phyloP scores from a whole-genome alignment of 2,113 vertebrate species.

The Procavia capensis region DNA sequence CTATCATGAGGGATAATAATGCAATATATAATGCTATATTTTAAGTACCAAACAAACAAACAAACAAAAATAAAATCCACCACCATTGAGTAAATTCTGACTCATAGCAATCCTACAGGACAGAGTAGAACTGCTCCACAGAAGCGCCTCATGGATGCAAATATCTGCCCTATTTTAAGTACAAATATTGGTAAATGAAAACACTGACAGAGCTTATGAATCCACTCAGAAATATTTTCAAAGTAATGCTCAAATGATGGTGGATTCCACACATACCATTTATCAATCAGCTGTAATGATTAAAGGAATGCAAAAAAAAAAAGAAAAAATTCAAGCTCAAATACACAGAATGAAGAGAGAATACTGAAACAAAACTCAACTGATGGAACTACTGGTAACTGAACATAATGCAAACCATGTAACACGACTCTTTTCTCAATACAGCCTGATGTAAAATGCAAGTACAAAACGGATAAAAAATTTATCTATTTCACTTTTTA shows the following conservation, averaged over 20 bases:
- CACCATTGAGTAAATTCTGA: too few species aligned
- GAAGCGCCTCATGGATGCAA: too few species aligned
- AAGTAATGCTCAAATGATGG: slow-evolving; percentile 60
- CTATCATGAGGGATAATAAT: slow-evolving; percentile 55
- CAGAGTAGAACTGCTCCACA: too few species aligned
- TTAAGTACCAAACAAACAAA: too few species aligned
- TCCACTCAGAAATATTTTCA: slow-evolving; percentile 68
- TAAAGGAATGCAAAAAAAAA: slow-evolving; percentile 54
- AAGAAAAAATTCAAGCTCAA: slow-evolving; percentile 55
- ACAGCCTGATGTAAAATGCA: slow-evolving; percentile 27
- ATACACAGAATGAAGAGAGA: slow-evolving; percentile 63
- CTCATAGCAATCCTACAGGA: too few species aligned
- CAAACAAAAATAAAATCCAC: too few species aligned
- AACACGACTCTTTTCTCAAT: slow-evolving; percentile 23
- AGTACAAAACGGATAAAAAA: slow-evolving; percentile 20
- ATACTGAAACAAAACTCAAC: slow-evolving; percentile 37
- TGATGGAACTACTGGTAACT: slow-evolving; percentile 1
- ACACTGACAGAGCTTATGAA: slow-evolving; percentile 58
- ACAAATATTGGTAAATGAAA: slow-evolving; percentile 76
- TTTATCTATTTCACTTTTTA: neutral
- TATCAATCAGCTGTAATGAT: slow-evolving; percentile 48
- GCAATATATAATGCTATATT: slow-evolving; percentile 56
- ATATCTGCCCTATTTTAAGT: slow-evolving; percentile 66
- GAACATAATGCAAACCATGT: neutral
- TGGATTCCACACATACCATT: slow-evolving; percentile 58